A percentile compares a stretch with the other conserved stretches of the same genome.
These are phyloP conservation scores for Hippasteria phrygiana DNA, from an alignment of 53 echinoderm and acorn worm species.

Conservation along the genomic window DNA sequence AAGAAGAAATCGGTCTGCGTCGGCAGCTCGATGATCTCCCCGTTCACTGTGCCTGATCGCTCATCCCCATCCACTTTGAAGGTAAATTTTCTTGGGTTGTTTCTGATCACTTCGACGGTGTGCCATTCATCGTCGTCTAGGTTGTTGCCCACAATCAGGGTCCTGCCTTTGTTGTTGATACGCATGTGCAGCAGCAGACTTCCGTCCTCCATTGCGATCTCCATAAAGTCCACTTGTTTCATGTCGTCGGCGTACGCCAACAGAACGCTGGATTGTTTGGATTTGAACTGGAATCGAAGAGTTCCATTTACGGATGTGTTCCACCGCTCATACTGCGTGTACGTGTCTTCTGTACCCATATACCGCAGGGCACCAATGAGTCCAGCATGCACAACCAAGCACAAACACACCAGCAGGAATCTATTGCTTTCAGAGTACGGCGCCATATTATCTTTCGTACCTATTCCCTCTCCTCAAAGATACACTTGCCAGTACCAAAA, in stretches of 20 bases:
- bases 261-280: conserved; percentile 60
- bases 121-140: conserved; percentile 81
- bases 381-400: conserved; percentile 7
- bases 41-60: conserved; percentile 71
- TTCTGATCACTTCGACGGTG: conserved; percentile 73
- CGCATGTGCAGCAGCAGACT: conserved; percentile 70
- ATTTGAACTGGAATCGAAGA: conserved; percentile 90
- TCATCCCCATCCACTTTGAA: conserved; percentile 73
- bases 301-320: conserved; percentile 90
- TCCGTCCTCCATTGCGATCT: conserved; percentile 68
- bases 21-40: conserved; percentile 55
- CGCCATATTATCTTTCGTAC: conserved; percentile 23
- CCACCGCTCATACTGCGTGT: conserved; percentile 88
- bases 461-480: neutral
- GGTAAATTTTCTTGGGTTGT: conserved; percentile 49
- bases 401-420: conserved; percentile 36
- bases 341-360: conserved; percentile 63
- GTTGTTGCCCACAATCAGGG: conserved; percentile 73
- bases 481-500: neutral
- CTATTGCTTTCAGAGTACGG: conserved; percentile 6
- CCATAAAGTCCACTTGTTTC: conserved; percentile 73
- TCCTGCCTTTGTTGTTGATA: conserved; percentile 80
- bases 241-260: conserved; percentile 81
- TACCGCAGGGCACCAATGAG: conserved; percentile 66
- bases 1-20: conserved; percentile 80